Percentiles rank a stretch among this genome's conserved stretches.
Evolutionary conservation across 2,888 invertebrate species (phyloP).

Genomic region (Peribatodes rhomboidaria): DNA sequence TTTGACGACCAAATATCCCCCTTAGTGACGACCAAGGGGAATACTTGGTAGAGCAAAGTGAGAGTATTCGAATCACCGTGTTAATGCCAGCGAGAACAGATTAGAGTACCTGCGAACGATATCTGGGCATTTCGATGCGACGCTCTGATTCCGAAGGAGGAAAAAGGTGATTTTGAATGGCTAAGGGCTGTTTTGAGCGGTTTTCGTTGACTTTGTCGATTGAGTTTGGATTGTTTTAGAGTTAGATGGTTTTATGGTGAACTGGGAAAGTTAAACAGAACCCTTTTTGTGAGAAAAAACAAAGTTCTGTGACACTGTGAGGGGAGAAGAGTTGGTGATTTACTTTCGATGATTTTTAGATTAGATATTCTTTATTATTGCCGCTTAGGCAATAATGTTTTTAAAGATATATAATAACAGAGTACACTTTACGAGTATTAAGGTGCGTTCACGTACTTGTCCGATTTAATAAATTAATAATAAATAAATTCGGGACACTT

Average conservation of each 20-base stretch:
- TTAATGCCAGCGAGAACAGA: constrained; percentile 38
- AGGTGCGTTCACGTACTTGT: too few species aligned
- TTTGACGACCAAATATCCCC: too few species aligned
- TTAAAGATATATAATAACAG: too few species aligned
- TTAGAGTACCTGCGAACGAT: constrained; percentile 37
- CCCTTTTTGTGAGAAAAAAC: not conserved
- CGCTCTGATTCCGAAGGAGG: constrained; percentile 14
- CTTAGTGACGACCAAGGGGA: too few species aligned
- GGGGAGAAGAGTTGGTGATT: too few species aligned
- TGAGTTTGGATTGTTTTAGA: constrained; percentile 21
- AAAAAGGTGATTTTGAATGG: constrained; percentile 22
- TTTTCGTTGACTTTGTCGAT: constrained; percentile 27
- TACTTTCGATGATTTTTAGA: too few species aligned
- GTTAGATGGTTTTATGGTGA: not conserved
- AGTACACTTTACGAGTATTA: too few species aligned
- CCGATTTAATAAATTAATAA: too few species aligned
- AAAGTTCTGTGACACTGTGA: not conserved
- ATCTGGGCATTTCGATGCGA: constrained; percentile 21
- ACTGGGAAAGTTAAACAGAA: not conserved
- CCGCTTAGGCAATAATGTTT: too few species aligned
- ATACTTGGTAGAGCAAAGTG: too few species aligned
- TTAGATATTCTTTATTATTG: too few species aligned
- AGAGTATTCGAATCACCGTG: constrained; percentile 43
- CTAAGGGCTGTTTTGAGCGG: constrained; percentile 20
- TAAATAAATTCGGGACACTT: too few species aligned